A percentile compares a stretch with the other conserved stretches of the same genome.
Conservation (phyloP, 2,888 invertebrate species). For the Ceriagrion tenellum region DNA sequence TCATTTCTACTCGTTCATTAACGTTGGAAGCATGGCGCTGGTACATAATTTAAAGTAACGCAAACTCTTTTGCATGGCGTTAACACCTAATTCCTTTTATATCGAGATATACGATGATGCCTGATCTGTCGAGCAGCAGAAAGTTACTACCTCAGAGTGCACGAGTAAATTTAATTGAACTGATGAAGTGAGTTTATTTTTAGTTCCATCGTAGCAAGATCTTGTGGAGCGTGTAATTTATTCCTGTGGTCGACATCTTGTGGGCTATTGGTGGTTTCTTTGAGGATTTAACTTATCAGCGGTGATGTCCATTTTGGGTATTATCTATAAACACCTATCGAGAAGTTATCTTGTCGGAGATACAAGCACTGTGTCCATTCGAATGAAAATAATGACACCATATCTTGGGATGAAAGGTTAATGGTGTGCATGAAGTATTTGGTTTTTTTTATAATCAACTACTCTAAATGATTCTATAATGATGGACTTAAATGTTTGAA, state of each 20-base stretch:
- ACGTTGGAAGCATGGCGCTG: background rate
- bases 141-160: too few relatives aligned
- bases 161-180: too few relatives aligned
- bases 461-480: too few relatives aligned
- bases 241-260: background rate
- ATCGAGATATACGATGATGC: too few relatives aligned
- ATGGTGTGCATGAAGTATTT: too few relatives aligned
- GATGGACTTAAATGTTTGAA: too few relatives aligned
- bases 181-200: background rate
- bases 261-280: background rate
- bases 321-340: background rate
- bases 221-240: background rate
- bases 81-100: too few relatives aligned
- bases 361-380: background rate
- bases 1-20: background rate
- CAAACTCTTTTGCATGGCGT: too few relatives aligned
- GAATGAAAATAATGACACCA: background rate
- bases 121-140: too few relatives aligned
- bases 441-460: too few relatives aligned
- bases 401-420: too few relatives aligned
- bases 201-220: background rate
- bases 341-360: background rate
- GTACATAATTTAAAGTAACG: background rate
- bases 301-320: background rate
- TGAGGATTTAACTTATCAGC: background rate